phyloP scores from a whole-genome alignment of 2,888 invertebrate species.

The Callinectes sapidus region DNA sequence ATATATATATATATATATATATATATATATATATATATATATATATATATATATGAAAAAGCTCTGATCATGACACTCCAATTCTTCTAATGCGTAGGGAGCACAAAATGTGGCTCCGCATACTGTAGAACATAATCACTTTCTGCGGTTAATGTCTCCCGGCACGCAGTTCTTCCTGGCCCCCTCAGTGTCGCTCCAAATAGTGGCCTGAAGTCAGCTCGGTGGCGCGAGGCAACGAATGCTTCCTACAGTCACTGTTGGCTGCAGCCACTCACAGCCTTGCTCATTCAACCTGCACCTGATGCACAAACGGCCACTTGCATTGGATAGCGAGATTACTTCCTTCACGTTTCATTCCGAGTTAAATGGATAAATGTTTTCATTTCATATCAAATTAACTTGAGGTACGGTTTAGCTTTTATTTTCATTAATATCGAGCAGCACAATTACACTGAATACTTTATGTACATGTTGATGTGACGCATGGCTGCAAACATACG shows the following conservation, averaged over 20 bases:
- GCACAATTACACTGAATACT: not conserved
- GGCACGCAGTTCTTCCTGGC: not conserved
- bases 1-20: conserved; percentile 24
- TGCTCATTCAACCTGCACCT: not conserved
- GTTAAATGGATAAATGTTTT: not conserved
- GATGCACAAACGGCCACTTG: not conserved
- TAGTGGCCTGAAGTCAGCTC: not conserved
- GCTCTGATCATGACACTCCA: not conserved
- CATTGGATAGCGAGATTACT: not conserved
- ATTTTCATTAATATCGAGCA: not conserved
- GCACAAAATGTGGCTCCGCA: not conserved
- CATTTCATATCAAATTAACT: not conserved
- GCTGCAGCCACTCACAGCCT: not conserved
- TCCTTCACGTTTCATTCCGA: not conserved
- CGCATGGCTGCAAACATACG: no score
- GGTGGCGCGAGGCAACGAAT: not conserved
- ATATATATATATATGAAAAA: not conserved
- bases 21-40: conserved; percentile 38
- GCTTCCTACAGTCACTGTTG: not conserved
- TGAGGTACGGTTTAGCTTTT: not conserved
- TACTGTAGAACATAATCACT: not conserved
- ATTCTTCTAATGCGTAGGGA: not conserved
- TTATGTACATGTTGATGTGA: no score
- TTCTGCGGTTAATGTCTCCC: not conserved
- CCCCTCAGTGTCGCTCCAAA: not conserved